A percentile compares a stretch with the other conserved stretches of the same genome.
These are phyloP conservation scores for Ataeniobius toweri DNA, from an alignment of 2,797 vertebrate genomes.

Conservation along the genomic window DNA sequence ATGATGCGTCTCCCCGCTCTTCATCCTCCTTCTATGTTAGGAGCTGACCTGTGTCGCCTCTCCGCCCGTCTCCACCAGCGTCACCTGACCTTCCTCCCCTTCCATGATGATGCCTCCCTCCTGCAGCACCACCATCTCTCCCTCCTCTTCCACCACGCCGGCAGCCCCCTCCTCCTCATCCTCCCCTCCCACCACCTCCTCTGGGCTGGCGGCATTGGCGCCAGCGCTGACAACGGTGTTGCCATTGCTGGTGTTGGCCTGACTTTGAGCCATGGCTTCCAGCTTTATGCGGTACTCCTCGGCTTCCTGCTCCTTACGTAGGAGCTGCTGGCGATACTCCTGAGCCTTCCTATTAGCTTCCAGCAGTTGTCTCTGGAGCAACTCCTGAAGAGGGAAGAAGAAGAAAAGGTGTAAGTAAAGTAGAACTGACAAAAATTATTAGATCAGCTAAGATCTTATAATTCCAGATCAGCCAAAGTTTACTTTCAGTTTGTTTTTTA, in stretches of 20 bases:
- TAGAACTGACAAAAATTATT: not conserved
- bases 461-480: not conserved
- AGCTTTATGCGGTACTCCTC: slow-evolving; percentile 84
- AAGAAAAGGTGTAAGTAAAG: not conserved
- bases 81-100: slow-evolving; percentile 79
- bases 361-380: slow-evolving; percentile 82
- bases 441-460: not conserved
- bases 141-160: slow-evolving; percentile 66
- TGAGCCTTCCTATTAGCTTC: slow-evolving; percentile 86
- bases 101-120: slow-evolving; percentile 80
- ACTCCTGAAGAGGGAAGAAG: slow-evolving; percentile 54
- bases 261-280: slow-evolving; percentile 82
- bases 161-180: slow-evolving; percentile 60
- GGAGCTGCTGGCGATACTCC: slow-evolving; percentile 87
- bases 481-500: not conserved
- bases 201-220: slow-evolving; percentile 47
- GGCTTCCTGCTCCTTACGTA: slow-evolving; percentile 88
- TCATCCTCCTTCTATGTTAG: slow-evolving; percentile 46
- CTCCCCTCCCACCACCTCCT: slow-evolving; percentile 73
- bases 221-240: not conserved
- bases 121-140: slow-evolving; percentile 78
- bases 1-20: slow-evolving; percentile 5
- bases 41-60: slow-evolving; percentile 72
- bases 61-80: slow-evolving; percentile 74
- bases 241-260: slow-evolving; percentile 54